Evolutionary conservation across 1,140 invertebrate species (phyloP), one percentile per base, ranked within the genome.

Genomic region (Temnothorax nylanderi): DNA sequence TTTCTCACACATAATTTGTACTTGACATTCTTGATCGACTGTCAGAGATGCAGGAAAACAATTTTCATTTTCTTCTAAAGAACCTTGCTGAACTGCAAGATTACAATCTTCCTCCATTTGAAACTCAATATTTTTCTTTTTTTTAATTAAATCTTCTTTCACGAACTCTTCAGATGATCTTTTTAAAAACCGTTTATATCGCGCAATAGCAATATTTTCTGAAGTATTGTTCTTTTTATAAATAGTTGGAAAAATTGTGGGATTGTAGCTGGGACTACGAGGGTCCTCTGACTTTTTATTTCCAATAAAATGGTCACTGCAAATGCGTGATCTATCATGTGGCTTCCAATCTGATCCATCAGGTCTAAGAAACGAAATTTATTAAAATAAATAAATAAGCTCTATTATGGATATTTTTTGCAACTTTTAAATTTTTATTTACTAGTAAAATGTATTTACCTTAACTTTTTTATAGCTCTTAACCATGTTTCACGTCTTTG

Each of bases 181-280:
- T 60, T 60, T 60, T 32, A 60, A 60, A 32, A 60, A 60, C 32
- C 58, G 58, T 60, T 60, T 11, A 60, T 60, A 60, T 60, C 58
- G 58, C 58, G 1, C 26, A 11, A 32, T 6, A 60, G 58, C 26
- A 32, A 60, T 32, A 26, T 60, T 11, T 32, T 6, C 6, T 1
- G 26, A 60, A 60, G 0, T 60, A 60, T 60, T 32, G 16, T 60
- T 32, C 3, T 13, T 60, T 32, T 60, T 13, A 60, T 32, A 26
- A 26, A 26, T 60, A 6, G 11, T 32, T 60, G 58, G 58, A 60
- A 60, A 60, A 60, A 60, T 60, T 32, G 58, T 54, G 5, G 51
- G 16, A 54, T 54, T 54, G 4, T 60, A 60, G 26, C 58, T 32
- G 11, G n/a, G n/a, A n/a, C n/a, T n/a, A n/a, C n/a, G n/a, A n/a